These are phyloP conservation scores for Calliopsis andreniformis DNA, from an alignment of 1,140 invertebrate genomes.

Conservation along the genomic window DNA sequence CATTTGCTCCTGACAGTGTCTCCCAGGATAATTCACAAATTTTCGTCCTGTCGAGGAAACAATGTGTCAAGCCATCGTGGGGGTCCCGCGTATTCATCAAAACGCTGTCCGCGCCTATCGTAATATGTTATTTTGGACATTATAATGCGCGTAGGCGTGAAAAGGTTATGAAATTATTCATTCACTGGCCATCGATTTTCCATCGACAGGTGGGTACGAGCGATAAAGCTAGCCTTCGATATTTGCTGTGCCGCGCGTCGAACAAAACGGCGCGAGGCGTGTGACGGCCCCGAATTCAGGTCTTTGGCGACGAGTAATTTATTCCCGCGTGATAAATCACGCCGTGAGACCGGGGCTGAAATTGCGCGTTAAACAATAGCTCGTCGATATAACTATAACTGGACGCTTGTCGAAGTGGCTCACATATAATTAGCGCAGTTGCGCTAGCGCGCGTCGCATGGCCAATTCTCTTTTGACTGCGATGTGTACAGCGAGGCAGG, in stretches of 20 bases:
- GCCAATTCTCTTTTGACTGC: not conserved
- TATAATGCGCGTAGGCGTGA: constrained; percentile 28
- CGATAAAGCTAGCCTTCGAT: constrained; percentile 59
- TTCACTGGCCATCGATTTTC: constrained; percentile 53
- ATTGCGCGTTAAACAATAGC: constrained; percentile 66
- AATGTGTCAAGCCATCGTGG: not conserved
- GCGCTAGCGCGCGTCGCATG: constrained; percentile 12
- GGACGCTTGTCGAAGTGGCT: constrained; percentile 36
- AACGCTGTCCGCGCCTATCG: constrained; percentile 8
- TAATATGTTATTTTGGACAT: constrained; percentile 27
- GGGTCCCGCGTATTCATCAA: not conserved
- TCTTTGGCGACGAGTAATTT: constrained; percentile 65
- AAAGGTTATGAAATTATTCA: constrained; percentile 49
- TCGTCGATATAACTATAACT: constrained; percentile 63
- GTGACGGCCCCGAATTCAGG: constrained; percentile 50
- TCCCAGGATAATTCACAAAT: constrained; percentile 10
- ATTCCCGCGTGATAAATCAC: constrained; percentile 65
- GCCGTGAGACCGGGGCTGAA: constrained; percentile 52
- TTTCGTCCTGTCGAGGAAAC: not conserved
- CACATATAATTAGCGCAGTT: constrained; percentile 63
- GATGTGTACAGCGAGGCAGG: not conserved
- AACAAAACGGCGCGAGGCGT: constrained; percentile 54
- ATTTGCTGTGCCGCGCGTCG: constrained; percentile 33
- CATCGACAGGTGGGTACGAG: constrained; percentile 49
- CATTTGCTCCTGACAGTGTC: not conserved